Evolutionary conservation across 2,797 vertebrate species (phyloP).

Genomic region (Sardinella longiceps): DNA sequence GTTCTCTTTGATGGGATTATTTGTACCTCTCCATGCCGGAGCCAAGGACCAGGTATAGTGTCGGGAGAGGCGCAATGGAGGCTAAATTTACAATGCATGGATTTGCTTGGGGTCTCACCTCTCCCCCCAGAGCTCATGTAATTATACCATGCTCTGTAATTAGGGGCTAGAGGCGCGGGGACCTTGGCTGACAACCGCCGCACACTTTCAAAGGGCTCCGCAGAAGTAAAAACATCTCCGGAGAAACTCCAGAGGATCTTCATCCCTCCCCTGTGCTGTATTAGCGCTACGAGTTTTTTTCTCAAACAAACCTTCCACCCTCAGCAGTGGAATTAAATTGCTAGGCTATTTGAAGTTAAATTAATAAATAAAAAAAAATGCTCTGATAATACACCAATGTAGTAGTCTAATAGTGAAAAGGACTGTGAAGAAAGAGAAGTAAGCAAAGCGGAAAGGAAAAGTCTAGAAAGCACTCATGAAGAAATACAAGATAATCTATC

Average conservation of each 20-base stretch:
- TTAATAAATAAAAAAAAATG: no score
- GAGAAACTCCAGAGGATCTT: neutral
- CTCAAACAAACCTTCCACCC: no score
- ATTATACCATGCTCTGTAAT: slow-evolving; percentile 81
- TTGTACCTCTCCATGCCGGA: slow-evolving; percentile 75
- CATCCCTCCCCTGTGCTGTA: neutral
- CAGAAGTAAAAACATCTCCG: slow-evolving; percentile 52
- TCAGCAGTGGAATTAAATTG: no score
- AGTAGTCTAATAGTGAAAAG: neutral
- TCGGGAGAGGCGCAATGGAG: slow-evolving; percentile 68
- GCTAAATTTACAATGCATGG: slow-evolving; percentile 71
- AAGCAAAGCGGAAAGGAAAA: neutral
- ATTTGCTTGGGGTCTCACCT: slow-evolving; percentile 2
- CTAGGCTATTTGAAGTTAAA: no score
- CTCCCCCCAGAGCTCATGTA: slow-evolving; percentile 62
- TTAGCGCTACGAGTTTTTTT: no score
- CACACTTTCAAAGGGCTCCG: slow-evolving; percentile 68
- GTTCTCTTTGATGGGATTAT: slow-evolving; percentile 83
- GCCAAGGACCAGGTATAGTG: slow-evolving; percentile 75
- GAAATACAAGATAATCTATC: neutral
- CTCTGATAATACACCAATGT: neutral
- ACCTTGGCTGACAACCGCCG: slow-evolving; percentile 73
- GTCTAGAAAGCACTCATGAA: neutral
- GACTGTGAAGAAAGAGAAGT: neutral
- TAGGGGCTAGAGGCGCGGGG: slow-evolving; percentile 75